These are phyloP conservation scores for Habropoda laboriosa DNA, from an alignment of 1,140 invertebrate genomes.

Conservation along the genomic window DNA sequence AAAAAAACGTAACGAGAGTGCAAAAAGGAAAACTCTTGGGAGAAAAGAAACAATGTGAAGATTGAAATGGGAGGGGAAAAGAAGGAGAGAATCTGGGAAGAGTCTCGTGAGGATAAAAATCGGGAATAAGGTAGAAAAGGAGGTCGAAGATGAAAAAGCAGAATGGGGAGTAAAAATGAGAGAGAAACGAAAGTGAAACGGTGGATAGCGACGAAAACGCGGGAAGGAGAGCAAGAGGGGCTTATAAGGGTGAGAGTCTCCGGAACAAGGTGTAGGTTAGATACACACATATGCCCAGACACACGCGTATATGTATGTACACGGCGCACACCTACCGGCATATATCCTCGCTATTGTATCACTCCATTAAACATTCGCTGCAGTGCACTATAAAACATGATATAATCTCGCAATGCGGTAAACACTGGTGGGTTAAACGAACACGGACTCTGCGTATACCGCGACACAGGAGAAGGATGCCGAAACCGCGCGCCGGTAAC, in stretches of 20 bases:
- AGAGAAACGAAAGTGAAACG: neutral
- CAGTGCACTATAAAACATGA: slow-evolving; percentile 76
- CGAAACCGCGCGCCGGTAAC: slow-evolving; percentile 14
- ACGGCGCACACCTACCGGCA: slow-evolving; percentile 2
- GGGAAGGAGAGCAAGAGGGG: neutral
- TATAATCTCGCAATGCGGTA: slow-evolving; percentile 80
- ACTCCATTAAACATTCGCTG: slow-evolving; percentile 79
- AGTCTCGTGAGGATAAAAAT: neutral
- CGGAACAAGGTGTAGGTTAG: slow-evolving; percentile 33
- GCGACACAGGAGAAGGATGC: neutral
- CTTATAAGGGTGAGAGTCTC: neutral
- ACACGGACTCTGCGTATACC: slow-evolving; percentile 31
- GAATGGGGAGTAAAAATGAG: neutral
- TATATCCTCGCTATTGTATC: slow-evolving; percentile 71
- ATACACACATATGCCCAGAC: slow-evolving; percentile 6
- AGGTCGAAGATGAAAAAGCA: neutral
- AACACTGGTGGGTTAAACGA: slow-evolving; percentile 73
- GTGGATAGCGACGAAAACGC: neutral
- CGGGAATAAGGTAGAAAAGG: neutral
- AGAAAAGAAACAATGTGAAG: neutral
- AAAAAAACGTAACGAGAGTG: neutral
- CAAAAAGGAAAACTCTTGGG: neutral
- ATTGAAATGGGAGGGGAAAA: neutral
- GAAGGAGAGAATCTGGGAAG: neutral
- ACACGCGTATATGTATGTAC: neutral